Conservation (phyloP, 2,888 invertebrate species). For the Phorcus lineatus region DNA sequence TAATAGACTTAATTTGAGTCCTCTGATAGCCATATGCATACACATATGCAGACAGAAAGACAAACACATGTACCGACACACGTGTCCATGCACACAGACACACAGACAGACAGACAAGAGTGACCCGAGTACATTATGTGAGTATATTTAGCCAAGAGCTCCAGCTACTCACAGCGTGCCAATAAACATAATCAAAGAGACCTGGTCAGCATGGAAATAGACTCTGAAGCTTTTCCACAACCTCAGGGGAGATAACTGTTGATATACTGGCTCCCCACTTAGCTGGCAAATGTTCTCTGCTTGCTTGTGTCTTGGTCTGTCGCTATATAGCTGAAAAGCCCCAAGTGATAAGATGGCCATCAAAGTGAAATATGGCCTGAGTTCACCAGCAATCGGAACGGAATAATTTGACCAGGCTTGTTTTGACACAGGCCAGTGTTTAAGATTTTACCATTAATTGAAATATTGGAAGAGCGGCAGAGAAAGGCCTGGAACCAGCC, state of each 20-base stretch:
- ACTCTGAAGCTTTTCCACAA: neutral
- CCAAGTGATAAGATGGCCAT: neutral
- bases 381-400: neutral
- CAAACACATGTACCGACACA: constrained; percentile 12
- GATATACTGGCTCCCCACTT: neutral
- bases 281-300: neutral
- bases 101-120: neutral
- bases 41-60: constrained; percentile 27
- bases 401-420: constrained; percentile 2
- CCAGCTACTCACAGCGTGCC: neutral
- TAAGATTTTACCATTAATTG: neutral
- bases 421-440: constrained; percentile 2
- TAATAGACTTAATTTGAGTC: too few species aligned
- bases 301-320: neutral
- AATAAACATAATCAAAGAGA: constrained; percentile 2
- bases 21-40: constrained; percentile 7
- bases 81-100: constrained; percentile 6
- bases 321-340: too few species aligned
- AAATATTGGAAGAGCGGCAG: neutral
- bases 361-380: neutral
- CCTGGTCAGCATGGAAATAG: neutral
- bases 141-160: too few species aligned
- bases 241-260: constrained; percentile 4
- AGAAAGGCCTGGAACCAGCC: neutral
- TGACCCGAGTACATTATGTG: neutral